Percentiles rank a stretch among this genome's conserved stretches.
These are phyloP conservation scores for Rissa tridactyla DNA, from an alignment of 2,113 vertebrate genomes.

Conservation along the genomic window DNA sequence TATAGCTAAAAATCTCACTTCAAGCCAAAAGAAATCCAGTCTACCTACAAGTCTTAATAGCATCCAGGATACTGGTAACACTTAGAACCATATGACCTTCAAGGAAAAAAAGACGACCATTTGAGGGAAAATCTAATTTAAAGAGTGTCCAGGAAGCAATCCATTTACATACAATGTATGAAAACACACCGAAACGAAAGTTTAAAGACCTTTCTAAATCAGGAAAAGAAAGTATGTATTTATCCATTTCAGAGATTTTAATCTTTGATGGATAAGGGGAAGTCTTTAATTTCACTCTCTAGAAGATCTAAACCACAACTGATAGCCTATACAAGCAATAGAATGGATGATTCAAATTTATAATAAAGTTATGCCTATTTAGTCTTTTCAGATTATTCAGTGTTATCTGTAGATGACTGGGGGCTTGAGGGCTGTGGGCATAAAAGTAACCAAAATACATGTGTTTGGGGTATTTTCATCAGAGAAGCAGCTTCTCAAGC, in stretches of 20 bases:
- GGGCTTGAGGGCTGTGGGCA: not conserved
- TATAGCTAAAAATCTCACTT: not conserved
- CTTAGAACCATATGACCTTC: not conserved
- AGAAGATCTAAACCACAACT: not conserved
- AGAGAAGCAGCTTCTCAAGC: not conserved
- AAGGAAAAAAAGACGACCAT: not conserved
- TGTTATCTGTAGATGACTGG: not conserved
- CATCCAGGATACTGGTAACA: not conserved
- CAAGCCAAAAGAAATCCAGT: not conserved
- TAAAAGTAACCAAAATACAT: not conserved
- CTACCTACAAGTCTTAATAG: not conserved
- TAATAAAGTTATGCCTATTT: not conserved
- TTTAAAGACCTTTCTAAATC: slow-evolving; percentile 5
- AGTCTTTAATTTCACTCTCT: not conserved
- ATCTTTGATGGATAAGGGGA: not conserved
- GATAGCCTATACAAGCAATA: not conserved
- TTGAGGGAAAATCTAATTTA: not conserved
- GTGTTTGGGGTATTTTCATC: not conserved
- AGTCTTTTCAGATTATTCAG: not conserved
- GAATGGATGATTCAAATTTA: not conserved
- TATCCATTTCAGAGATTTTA: not conserved
- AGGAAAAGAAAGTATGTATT: not conserved
- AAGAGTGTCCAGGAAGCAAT: not conserved
- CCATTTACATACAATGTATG: not conserved
- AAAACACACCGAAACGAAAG: not conserved